Conservation (phyloP, 1,140 invertebrate genomes). For the Diachasma alloeum region DNA sequence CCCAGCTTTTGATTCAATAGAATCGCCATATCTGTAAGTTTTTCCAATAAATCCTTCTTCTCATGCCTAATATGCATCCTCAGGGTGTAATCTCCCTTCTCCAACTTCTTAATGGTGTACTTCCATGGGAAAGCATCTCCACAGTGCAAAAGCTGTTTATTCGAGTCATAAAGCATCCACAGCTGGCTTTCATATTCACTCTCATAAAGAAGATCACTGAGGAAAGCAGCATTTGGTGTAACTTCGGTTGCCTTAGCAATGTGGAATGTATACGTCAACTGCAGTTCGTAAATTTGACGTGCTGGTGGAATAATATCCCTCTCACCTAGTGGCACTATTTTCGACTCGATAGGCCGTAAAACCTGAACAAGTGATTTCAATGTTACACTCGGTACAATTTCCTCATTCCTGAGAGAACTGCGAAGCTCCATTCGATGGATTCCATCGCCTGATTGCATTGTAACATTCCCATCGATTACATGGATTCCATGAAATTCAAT, state of each 20-base stretch:
- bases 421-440: conserved; percentile 77
- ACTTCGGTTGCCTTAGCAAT: conserved; percentile 85
- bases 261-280: conserved; percentile 87
- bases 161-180: conserved; percentile 95
- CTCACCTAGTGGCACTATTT: conserved; percentile 76
- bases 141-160: conserved; percentile 84
- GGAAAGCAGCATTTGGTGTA: conserved; percentile 78
- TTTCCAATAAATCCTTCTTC: conserved; percentile 85
- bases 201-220: conserved; percentile 92
- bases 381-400: conserved; percentile 77
- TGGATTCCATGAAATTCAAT: conserved; percentile 86
- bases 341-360: conserved; percentile 81
- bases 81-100: conserved; percentile 95
- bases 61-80: conserved; percentile 90
- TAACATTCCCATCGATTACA: conserved; percentile 71
- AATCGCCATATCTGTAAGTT: conserved; percentile 80
- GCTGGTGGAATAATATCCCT: conserved; percentile 87
- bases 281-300: conserved; percentile 88
- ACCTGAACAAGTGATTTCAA: conserved; percentile 80
- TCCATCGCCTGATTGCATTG: conserved; percentile 80
- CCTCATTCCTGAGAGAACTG: conserved; percentile 78
- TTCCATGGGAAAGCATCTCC: conserved; percentile 91
- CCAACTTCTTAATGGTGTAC: conserved; percentile 84
- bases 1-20: conserved; percentile 81
- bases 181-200: conserved; percentile 94